A percentile compares a stretch with the other conserved stretches of the same genome.
phyloP scores from a whole-genome alignment of 2,888 invertebrate species.

The Microplitis manilae region DNA sequence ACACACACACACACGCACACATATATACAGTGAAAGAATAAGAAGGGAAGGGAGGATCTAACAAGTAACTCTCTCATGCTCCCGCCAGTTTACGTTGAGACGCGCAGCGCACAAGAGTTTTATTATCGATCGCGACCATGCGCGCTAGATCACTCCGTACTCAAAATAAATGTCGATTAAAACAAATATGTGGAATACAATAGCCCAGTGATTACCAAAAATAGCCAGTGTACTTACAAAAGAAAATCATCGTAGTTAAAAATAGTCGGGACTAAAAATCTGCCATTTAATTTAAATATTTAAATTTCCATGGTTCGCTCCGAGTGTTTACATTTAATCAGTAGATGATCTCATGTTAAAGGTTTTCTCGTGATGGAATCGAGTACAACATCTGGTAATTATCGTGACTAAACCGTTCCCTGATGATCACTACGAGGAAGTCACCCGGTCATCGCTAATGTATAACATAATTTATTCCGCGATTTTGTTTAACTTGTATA shows the following conservation, averaged over 20 bases:
- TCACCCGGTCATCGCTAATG: conserved; percentile 19
- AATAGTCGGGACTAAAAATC: neutral
- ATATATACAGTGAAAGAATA: neutral
- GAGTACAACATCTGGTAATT: conserved; percentile 43
- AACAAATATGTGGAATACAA: conserved; percentile 12
- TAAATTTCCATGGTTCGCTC: conserved; percentile 7
- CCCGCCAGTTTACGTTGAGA: conserved; percentile 58
- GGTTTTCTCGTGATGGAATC: conserved; percentile 25
- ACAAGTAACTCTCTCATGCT: conserved; percentile 46
- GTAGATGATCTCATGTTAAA: conserved; percentile 19
- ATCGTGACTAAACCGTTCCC: conserved; percentile 36
- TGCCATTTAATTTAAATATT: neutral
- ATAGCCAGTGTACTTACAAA: neutral
- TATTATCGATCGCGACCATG: conserved; percentile 16
- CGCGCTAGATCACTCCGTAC: conserved; percentile 29
- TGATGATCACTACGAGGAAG: conserved; percentile 32
- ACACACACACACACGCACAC: neutral
- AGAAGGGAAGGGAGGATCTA: conserved; percentile 42
- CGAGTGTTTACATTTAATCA: conserved; percentile 27
- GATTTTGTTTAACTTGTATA: neutral
- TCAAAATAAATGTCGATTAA: neutral
- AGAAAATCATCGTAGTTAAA: too few species aligned
- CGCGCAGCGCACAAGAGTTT: conserved; percentile 43
- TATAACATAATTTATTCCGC: conserved; percentile 32
- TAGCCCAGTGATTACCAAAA: conserved; percentile 8